Base-by-base conservation (phyloP, 1,140 invertebrate genomes). In the Anadara kagoshimensis region DNA sequence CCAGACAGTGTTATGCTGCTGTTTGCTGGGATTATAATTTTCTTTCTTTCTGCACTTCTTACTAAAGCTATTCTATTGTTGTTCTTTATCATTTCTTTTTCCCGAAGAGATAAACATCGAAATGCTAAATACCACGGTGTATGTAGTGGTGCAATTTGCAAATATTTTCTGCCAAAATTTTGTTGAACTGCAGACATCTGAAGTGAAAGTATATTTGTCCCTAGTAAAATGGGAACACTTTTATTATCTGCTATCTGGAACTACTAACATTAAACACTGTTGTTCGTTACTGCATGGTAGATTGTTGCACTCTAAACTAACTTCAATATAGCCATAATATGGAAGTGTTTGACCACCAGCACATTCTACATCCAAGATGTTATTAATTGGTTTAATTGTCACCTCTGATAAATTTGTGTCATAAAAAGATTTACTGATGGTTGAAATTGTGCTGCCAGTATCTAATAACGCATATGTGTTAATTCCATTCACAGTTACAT, bases 271-370 rank as follows among this genome's bases (percentile, higher is more conserved):
- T 56, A 69, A 12, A 57, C 53, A 66, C 5, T 47, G 47, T 8
- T 24, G 57, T 36, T 36, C 29, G 29, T 36, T 36, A 36, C 29
- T 36, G 29, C 29, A 36, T 36, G 29, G 29, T 36, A 36, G 29
- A 36, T 36, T 29, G 7, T 58, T 58, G 11, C 20, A 58, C 22
- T 53, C 29, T 54, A 61, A 36, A 36, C 14, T 44, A n/a, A 36
- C 49, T 54, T 76, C 58, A 22, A 74, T 76, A 47, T 69, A 78
- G 49, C 76, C 76, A 5, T 41, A 11, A 41, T 78, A 78, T 47
- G 76, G 79, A 12, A 76, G 20, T 41, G 36, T 20, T 29, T 66
- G 26, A n/a, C 79, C 76, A 73, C 75, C 78, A 41, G 73, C 76
- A 67, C 70, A 81, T 36, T 78, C 73, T 7, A 80, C 58, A 3